A percentile compares a stretch with the other conserved stretches of the same genome.
These are phyloP conservation scores for Lagodon rhomboides DNA, from an alignment of 2,797 vertebrate genomes.

Conservation along the genomic window DNA sequence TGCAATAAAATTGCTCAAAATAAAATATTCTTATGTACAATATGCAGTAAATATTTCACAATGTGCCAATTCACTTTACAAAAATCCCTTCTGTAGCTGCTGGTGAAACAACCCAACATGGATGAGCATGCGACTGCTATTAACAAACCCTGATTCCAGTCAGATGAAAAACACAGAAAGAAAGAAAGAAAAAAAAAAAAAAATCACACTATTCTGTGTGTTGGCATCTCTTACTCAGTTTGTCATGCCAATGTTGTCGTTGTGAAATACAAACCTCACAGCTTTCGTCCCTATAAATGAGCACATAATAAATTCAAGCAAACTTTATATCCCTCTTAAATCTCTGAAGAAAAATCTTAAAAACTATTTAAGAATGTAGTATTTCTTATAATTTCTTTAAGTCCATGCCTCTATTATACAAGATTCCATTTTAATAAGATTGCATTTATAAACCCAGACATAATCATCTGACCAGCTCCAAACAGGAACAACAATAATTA, in stretches of 20 bases:
- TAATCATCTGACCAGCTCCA: slow-evolving; percentile 56
- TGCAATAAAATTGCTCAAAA: slow-evolving; percentile 79
- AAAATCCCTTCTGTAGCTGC: slow-evolving; percentile 81
- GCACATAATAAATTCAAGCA: slow-evolving; percentile 66
- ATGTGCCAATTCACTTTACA: slow-evolving; percentile 75
- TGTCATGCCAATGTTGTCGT: slow-evolving; percentile 52
- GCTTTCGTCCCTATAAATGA: slow-evolving; percentile 62
- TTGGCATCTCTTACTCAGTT: slow-evolving; percentile 55
- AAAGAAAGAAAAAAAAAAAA: neutral
- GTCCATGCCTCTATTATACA: slow-evolving; percentile 67
- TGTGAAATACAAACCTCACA: slow-evolving; percentile 62
- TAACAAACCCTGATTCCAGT: slow-evolving; percentile 79
- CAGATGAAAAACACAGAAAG: slow-evolving; percentile 46
- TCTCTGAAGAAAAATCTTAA: slow-evolving; percentile 65
- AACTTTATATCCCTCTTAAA: slow-evolving; percentile 72
- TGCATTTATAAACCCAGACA: slow-evolving; percentile 67
- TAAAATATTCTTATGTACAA: slow-evolving; percentile 83
- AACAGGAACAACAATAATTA: slow-evolving; percentile 60
- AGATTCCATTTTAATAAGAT: slow-evolving; percentile 71
- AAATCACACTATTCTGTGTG: slow-evolving; percentile 11
- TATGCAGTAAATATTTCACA: slow-evolving; percentile 75
- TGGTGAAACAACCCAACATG: slow-evolving; percentile 70
- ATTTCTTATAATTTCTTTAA: slow-evolving; percentile 58
- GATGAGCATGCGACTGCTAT: slow-evolving; percentile 58
- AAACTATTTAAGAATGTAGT: slow-evolving; percentile 53